Evolutionary conservation across 2,797 vertebrate genomes (phyloP).

Genomic region (Myiotriccus ornatus): DNA sequence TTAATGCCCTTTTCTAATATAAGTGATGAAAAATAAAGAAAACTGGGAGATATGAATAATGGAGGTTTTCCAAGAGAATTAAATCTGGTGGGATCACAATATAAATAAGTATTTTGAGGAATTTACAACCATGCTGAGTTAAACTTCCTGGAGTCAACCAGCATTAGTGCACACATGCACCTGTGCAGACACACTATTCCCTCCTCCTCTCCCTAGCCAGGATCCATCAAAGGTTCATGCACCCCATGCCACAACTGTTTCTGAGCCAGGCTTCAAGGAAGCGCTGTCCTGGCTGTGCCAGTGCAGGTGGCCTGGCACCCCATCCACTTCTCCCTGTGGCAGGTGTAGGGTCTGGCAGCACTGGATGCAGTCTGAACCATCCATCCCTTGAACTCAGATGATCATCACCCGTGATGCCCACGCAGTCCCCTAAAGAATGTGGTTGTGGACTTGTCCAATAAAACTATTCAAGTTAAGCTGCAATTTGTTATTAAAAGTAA

Average conservation of each 20-base stretch:
- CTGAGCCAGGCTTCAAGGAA: not conserved
- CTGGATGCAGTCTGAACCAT: not conserved
- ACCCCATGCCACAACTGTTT: not conserved
- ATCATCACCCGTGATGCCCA: not conserved
- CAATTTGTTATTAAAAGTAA: not conserved
- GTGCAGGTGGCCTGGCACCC: not conserved
- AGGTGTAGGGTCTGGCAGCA: not conserved
- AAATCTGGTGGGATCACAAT: not conserved
- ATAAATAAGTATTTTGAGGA: not conserved
- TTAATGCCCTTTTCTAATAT: not conserved
- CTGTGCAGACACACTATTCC: not conserved
- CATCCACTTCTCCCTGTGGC: not conserved
- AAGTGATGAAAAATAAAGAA: not conserved
- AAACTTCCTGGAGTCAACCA: not conserved
- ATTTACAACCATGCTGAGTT: not conserved
- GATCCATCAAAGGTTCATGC: not conserved
- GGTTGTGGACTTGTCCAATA: not conserved
- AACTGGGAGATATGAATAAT: not conserved
- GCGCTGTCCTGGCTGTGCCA: fast-evolving
- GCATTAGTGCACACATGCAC: fast-evolving
- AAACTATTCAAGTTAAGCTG: not conserved
- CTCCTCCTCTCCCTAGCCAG: not conserved
- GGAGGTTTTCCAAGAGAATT: not conserved
- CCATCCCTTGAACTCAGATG: not conserved
- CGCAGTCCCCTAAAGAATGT: not conserved